Conservation (phyloP, 2,113 vertebrate species). For the Leucopternis melanops region DNA sequence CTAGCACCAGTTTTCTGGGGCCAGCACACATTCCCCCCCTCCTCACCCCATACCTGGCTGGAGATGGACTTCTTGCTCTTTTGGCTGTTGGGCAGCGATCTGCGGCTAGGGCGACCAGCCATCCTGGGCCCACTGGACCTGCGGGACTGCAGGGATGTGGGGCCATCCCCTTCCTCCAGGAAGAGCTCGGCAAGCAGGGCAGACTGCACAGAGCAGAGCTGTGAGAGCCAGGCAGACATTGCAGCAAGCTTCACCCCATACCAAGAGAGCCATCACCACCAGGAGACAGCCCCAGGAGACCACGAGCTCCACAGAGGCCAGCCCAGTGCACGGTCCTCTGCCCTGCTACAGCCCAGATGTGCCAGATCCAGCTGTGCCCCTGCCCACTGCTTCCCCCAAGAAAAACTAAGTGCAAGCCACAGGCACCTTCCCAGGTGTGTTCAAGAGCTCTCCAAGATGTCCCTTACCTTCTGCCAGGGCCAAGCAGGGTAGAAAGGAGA, state of each 20-base stretch:
- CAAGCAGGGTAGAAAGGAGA: neutral
- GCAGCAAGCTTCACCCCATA: accelerated
- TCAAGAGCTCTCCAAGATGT: neutral
- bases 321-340: too few species aligned
- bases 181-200: slow-evolving; percentile 75
- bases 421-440: neutral
- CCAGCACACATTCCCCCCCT: neutral
- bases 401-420: neutral
- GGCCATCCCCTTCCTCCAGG: slow-evolving; percentile 52
- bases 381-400: neutral
- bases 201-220: slow-evolving; percentile 39
- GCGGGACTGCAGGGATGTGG: neutral
- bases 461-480: neutral
- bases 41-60: slow-evolving; percentile 67
- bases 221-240: neutral
- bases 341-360: neutral
- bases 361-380: neutral
- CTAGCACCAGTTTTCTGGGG: accelerated
- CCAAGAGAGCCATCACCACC: neutral
- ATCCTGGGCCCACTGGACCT: slow-evolving; percentile 34
- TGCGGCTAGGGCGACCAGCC: slow-evolving; percentile 52
- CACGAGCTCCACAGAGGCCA: neutral
- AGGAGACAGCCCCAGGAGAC: neutral
- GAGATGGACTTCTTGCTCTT: slow-evolving; percentile 73
- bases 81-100: neutral